phyloP scores from a whole-genome alignment of 2,888 invertebrate species.

The Polydrusus pterygomalis region DNA sequence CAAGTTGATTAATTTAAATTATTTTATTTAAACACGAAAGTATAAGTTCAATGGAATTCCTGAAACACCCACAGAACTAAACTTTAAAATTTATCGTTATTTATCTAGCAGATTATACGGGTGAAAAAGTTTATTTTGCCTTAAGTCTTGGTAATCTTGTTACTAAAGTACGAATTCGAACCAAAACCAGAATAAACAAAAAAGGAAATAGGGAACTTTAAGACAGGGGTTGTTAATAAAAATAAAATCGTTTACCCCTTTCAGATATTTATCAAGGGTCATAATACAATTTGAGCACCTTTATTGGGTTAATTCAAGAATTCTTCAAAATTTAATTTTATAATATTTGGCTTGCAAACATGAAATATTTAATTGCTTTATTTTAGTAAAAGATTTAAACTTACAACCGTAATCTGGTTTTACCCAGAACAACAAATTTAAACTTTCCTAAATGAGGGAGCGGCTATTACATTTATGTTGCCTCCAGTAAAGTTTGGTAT shows the following conservation, averaged over 20 bases:
- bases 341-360: not conserved
- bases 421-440: not conserved
- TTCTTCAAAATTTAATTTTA: constrained; percentile 5
- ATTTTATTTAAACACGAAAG: not conserved
- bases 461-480: not conserved
- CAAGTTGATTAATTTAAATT: not conserved
- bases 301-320: constrained; percentile 7
- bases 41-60: not conserved
- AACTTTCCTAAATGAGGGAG: too few relatives aligned
- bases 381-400: not conserved
- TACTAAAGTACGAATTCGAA: constrained; percentile 19
- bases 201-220: constrained; percentile 1
- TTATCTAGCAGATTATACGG: constrained; percentile 12
- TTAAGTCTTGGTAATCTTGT: constrained; percentile 13
- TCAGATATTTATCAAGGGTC: constrained; percentile 12
- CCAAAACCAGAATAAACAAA: constrained; percentile 15
- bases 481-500: too few relatives aligned
- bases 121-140: constrained; percentile 15
- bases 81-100: constrained; percentile 12
- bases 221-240: constrained; percentile 2
- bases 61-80: not conserved
- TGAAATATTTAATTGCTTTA: constrained; percentile 10
- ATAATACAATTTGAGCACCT: constrained; percentile 1
- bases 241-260: constrained; percentile 1
- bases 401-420: not conserved